phyloP scores from a whole-genome alignment of 2,113 vertebrate species.

The Sinosuthora webbiana region DNA sequence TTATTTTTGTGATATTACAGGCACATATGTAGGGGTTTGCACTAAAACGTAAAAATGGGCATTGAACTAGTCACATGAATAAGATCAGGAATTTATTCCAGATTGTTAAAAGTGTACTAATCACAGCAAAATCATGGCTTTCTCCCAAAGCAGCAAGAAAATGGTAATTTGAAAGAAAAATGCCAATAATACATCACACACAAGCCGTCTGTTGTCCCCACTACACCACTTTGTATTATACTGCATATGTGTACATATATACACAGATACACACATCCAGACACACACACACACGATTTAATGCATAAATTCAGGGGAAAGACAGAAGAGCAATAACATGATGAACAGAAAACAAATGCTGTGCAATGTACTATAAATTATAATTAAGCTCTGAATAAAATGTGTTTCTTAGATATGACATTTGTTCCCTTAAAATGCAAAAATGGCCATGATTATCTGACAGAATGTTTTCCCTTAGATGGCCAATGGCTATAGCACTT shows the following conservation, averaged over 20 bases:
- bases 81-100: constrained; percentile 62
- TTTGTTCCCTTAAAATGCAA: constrained; percentile 61
- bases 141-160: constrained; percentile 61
- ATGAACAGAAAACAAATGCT: constrained; percentile 60
- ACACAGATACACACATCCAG: constrained; percentile 11
- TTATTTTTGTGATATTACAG: constrained; percentile 62
- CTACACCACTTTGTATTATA: constrained; percentile 58
- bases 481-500: constrained; percentile 35
- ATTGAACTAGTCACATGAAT: constrained; percentile 42
- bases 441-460: constrained; percentile 45
- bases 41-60: constrained; percentile 46
- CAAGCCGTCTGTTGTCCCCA: constrained; percentile 60
- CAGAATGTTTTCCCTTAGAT: constrained; percentile 27
- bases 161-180: constrained; percentile 63
- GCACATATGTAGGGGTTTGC: constrained; percentile 69
- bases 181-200: constrained; percentile 54
- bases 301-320: constrained; percentile 35
- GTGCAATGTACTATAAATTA: constrained; percentile 61
- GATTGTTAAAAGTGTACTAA: constrained; percentile 51
- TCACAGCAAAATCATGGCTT: constrained; percentile 60
- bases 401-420: constrained; percentile 56
- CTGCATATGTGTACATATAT: constrained; percentile 60
- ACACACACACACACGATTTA: constrained; percentile 25
- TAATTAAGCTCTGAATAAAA: constrained; percentile 56
- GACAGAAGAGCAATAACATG: constrained; percentile 46